Evolutionary conservation across 2,113 vertebrate genomes (phyloP).

Genomic region (Mustelus asterias): DNA sequence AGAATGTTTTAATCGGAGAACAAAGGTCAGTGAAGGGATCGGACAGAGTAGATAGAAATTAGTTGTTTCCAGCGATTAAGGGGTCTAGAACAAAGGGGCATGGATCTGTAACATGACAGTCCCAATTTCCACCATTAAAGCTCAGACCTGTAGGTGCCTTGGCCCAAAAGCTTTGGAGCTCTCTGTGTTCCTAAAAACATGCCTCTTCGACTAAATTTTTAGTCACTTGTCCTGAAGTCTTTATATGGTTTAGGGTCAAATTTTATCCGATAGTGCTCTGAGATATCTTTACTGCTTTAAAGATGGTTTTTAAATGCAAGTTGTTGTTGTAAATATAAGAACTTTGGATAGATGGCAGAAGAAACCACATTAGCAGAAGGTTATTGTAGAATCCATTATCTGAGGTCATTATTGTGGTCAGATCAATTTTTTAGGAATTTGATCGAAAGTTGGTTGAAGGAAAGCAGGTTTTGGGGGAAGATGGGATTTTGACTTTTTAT

Average conservation of each 20-base stretch:
- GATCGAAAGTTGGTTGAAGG: neutral
- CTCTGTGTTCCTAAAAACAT: neutral
- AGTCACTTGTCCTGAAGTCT: neutral
- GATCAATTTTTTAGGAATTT: neutral
- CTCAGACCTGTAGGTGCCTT: neutral
- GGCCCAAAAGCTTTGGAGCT: neutral
- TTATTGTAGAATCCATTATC: neutral
- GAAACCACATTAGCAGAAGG: neutral
- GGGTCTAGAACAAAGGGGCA: neutral
- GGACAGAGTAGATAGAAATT: neutral
- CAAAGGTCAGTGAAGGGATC: neutral
- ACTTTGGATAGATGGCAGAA: neutral
- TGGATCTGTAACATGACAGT: neutral
- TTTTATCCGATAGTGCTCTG: neutral
- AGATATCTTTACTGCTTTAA: neutral
- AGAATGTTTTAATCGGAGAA: too few relatives aligned
- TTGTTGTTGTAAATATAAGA: neutral
- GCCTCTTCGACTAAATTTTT: neutral
- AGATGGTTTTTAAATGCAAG: neutral
- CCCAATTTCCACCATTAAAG: neutral
- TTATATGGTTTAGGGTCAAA: neutral
- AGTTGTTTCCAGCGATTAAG: neutral
- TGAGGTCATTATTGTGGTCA: neutral
- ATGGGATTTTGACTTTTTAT: neutral
- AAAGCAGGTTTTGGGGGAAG: neutral